Evolutionary conservation across 2,888 invertebrate genomes (phyloP).

Genomic region (Chalcosyrphus nemorum): DNA sequence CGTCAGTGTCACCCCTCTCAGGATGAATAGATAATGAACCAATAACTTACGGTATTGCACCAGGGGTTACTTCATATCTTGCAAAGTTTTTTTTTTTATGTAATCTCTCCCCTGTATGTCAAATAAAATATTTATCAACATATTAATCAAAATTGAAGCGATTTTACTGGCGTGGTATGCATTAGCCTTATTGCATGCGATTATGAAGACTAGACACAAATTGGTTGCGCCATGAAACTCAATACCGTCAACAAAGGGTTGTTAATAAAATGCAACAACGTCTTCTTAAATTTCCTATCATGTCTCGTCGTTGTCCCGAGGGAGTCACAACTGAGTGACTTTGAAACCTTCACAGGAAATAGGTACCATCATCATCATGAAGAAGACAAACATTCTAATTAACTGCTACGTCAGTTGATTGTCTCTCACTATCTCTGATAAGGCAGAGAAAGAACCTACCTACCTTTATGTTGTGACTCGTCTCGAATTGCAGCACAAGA

Average conservation of each 20-base stretch:
- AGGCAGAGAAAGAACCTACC: slow-evolving; percentile 35
- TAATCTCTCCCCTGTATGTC: slow-evolving; percentile 7
- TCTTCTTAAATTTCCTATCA: slow-evolving; percentile 50
- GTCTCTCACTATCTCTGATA: slow-evolving; percentile 49
- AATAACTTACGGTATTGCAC: not conserved
- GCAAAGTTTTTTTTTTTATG: slow-evolving; percentile 5
- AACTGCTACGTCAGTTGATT: slow-evolving; percentile 69
- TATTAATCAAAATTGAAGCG: slow-evolving; percentile 49
- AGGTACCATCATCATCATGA: slow-evolving; percentile 55
- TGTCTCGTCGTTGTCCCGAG: slow-evolving; percentile 18
- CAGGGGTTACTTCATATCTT: slow-evolving; percentile 18
- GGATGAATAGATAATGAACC: not conserved
- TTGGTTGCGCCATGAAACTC: slow-evolving; percentile 40
- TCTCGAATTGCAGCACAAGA: slow-evolving; percentile 54
- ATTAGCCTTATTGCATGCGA: slow-evolving; percentile 27
- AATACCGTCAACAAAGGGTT: slow-evolving; percentile 25
- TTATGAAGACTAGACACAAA: slow-evolving; percentile 25
- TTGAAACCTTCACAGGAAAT: slow-evolving; percentile 54
- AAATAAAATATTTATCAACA: slow-evolving; percentile 51
- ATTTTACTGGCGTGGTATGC: slow-evolving; percentile 2
- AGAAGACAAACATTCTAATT: slow-evolving; percentile 65
- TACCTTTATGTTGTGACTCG: slow-evolving; percentile 8
- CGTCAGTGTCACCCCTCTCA: not conserved
- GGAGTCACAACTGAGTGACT: slow-evolving; percentile 64
- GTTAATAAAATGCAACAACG: slow-evolving; percentile 21